Percentiles rank a stretch among this genome's conserved stretches.
phyloP scores from a whole-genome alignment of 2,797 vertebrate genomes.

The Melopsittacus undulatus region DNA sequence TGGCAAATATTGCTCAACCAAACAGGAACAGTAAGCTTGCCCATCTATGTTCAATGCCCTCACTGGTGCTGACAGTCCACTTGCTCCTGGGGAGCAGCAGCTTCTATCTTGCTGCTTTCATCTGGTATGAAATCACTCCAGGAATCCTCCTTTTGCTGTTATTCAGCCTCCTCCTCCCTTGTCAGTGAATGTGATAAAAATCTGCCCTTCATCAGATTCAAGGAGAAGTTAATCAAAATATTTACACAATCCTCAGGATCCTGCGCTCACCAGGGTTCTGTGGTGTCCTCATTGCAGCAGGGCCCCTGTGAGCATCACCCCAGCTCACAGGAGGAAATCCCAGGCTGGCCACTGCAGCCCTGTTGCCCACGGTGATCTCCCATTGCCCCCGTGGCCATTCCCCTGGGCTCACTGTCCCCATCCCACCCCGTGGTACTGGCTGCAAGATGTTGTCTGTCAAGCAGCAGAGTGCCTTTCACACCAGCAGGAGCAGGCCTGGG shows the following conservation, averaged over 20 bases:
- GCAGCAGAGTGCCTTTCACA: background rate
- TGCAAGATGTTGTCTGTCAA: background rate
- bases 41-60: fast-evolving
- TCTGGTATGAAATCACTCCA: constrained; percentile 52
- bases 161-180: constrained; percentile 32
- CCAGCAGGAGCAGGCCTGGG: background rate
- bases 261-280: background rate
- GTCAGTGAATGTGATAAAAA: constrained; percentile 64
- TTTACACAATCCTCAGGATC: background rate
- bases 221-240: constrained; percentile 44
- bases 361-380: background rate
- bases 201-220: constrained; percentile 46
- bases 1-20: background rate
- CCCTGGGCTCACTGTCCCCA: background rate
- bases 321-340: background rate
- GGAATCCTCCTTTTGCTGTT: constrained; percentile 49
- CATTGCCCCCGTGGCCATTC: background rate
- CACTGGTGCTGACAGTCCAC: background rate
- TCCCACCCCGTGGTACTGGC: background rate
- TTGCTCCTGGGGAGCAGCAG: background rate
- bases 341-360: background rate
- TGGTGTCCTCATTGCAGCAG: background rate
- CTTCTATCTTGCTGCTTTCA: constrained; percentile 41
- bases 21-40: background rate
- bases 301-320: background rate